Base-by-base conservation (phyloP, 2,888 invertebrate species). In the Acleris laterana region DNA sequence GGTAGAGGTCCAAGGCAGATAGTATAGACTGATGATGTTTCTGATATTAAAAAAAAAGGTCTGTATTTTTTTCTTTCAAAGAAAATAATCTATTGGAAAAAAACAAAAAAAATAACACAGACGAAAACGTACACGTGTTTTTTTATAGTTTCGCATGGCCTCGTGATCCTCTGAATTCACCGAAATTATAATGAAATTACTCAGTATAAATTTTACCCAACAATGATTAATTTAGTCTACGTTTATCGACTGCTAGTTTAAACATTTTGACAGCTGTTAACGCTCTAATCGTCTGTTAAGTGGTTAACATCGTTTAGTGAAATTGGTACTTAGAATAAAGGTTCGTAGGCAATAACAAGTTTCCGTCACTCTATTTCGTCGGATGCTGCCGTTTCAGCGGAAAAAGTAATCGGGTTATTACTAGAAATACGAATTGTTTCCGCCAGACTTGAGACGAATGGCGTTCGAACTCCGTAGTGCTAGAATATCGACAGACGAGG, bases 391-490 rank as follows among this genome's bases (percentile, higher is more conserved):
- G 20, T 53, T 49, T 53, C 59, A 64, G 38, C 46, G 19, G 6
- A 51, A 22, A 55, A 49, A 44, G 55, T 64, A 56, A 65, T 56
- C 55, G 22, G 60, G 60, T 56, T 60, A 61, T 65, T 42, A 60
- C 50, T 56, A 61, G 28, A 56, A 60, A 60, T 44, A 50, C 44
- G 60, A 55, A 60, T 65, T 60, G 55, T 65, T 65, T 65, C 65
- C 65, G 19, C 50, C 11, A 61, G 60, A 61, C 56, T 61, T 60
- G 65, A 50, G 49, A 50, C 55, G 60, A 65, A 65, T 61, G 42
- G 42, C 62, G 25, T 49, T 50, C 59, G 11, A 68, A 68, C 58
- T 68, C 50, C 58, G 38, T 32, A 20, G 62, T 44, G 46, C 53
- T 28, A 48, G 42, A 57, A 57, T 55, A 56, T 65, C 50, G 65